phyloP scores from a whole-genome alignment of 2,888 invertebrate genomes.

The Lypha dubia region DNA sequence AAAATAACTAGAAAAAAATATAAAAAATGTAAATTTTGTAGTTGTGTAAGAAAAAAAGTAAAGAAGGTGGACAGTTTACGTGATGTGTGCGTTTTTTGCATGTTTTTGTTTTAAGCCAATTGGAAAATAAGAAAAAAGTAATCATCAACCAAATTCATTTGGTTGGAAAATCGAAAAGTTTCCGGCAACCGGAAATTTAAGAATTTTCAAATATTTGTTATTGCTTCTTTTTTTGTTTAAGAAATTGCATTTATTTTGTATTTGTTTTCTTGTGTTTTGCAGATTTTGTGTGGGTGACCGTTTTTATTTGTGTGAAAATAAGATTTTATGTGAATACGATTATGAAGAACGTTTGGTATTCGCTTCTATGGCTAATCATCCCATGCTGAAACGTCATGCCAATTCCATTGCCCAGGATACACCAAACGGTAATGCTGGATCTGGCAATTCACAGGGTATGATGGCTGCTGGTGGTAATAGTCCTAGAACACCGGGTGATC shows the following conservation, averaged over 20 bases:
- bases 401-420: slow-evolving; percentile 82
- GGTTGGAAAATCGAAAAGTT: slow-evolving; percentile 64
- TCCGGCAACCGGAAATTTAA: slow-evolving; percentile 72
- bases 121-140: slow-evolving; percentile 29
- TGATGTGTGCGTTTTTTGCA: slow-evolving; percentile 26
- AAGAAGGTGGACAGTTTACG: slow-evolving; percentile 44
- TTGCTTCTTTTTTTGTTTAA: slow-evolving; percentile 12
- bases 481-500: slow-evolving; percentile 82
- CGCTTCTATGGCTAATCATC: slow-evolving; percentile 97
- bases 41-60: not conserved
- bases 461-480: slow-evolving; percentile 78
- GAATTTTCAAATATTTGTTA: slow-evolving; percentile 58
- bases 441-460: slow-evolving; percentile 75
- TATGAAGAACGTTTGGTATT: slow-evolving; percentile 98
- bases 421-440: slow-evolving; percentile 79
- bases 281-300: slow-evolving; percentile 99
- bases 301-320: slow-evolving; percentile 98
- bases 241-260: not conserved
- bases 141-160: slow-evolving; percentile 62
- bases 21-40: slow-evolving; percentile 52
- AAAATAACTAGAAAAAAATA: slow-evolving; percentile 25
- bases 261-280: slow-evolving; percentile 37
- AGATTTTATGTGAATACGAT: slow-evolving; percentile 98
- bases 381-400: slow-evolving; percentile 84
- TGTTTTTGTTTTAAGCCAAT: slow-evolving; percentile 61